Percentiles rank a stretch among this genome's conserved stretches.
phyloP scores from a whole-genome alignment of 2,113 vertebrate genomes.

The Corvus hawaiiensis region DNA sequence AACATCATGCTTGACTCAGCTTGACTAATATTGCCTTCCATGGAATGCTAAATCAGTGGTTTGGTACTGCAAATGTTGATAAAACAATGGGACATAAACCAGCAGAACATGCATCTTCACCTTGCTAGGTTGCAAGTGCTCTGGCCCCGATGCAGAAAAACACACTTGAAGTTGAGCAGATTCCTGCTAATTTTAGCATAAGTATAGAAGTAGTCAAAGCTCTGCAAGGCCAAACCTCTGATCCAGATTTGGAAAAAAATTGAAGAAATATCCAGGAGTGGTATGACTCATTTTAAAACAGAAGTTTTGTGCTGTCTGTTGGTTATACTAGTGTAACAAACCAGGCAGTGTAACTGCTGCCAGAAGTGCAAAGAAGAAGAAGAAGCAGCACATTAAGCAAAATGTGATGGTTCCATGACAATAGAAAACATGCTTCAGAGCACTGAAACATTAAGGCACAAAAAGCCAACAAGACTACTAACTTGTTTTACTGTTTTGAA shows the following conservation, averaged over 20 bases:
- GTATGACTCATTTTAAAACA: neutral
- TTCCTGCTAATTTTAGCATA: neutral
- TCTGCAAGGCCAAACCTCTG: neutral
- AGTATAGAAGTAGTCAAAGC: neutral
- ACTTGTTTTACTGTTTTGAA: neutral
- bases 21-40: neutral
- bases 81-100: neutral
- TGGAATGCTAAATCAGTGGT: neutral
- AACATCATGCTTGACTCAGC: neutral
- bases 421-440: neutral
- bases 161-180: neutral
- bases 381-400: neutral
- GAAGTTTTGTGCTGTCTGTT: neutral
- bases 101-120: neutral
- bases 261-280: neutral
- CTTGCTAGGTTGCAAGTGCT: accelerated
- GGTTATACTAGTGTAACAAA: neutral
- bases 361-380: neutral
- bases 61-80: neutral
- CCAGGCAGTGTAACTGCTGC: neutral
- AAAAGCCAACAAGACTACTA: neutral
- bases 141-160: neutral
- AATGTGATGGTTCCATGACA: neutral
- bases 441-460: neutral
- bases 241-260: neutral